Percentiles rank a stretch among this genome's conserved stretches.
Conservation (phyloP, 2,797 vertebrate genomes). For the Xenops minutus region DNA sequence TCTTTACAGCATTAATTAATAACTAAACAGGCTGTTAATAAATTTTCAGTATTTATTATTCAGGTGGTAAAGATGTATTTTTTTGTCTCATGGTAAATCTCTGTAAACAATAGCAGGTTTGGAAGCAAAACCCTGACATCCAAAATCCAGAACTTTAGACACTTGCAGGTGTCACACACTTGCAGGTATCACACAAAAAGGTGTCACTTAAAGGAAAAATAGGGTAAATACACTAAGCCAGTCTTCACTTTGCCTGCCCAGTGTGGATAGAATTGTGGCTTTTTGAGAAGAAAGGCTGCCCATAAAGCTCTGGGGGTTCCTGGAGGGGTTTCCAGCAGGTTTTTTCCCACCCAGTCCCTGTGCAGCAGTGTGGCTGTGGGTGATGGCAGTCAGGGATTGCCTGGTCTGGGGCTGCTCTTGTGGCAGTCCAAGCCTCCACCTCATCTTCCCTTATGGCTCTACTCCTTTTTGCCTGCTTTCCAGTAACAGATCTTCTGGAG, state of each 20-base stretch:
- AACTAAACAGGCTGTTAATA: background rate
- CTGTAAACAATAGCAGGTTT: background rate
- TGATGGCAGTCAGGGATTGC: background rate
- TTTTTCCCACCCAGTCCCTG: background rate
- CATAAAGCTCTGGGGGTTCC: background rate
- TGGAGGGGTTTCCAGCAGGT: background rate
- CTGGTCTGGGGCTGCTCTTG: rapidly evolving
- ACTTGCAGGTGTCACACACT: background rate
- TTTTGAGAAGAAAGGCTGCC: background rate
- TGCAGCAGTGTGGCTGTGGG: background rate
- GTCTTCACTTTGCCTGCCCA: background rate
- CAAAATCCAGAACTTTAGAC: background rate
- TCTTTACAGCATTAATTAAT: background rate
- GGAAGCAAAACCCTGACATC: background rate
- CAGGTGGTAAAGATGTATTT: background rate
- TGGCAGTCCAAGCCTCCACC: background rate
- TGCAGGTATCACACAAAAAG: background rate
- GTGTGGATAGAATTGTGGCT: background rate
- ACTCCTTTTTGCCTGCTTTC: background rate
- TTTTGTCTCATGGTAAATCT: background rate
- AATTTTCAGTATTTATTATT: background rate
- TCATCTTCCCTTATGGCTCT: background rate
- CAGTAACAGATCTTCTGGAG: background rate
- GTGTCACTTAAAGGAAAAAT: background rate
- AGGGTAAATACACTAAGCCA: background rate